Evolutionary conservation across 1,140 invertebrate species (phyloP), one percentile per base, ranked within the genome.

Genomic region (Anoplophora glabripennis): DNA sequence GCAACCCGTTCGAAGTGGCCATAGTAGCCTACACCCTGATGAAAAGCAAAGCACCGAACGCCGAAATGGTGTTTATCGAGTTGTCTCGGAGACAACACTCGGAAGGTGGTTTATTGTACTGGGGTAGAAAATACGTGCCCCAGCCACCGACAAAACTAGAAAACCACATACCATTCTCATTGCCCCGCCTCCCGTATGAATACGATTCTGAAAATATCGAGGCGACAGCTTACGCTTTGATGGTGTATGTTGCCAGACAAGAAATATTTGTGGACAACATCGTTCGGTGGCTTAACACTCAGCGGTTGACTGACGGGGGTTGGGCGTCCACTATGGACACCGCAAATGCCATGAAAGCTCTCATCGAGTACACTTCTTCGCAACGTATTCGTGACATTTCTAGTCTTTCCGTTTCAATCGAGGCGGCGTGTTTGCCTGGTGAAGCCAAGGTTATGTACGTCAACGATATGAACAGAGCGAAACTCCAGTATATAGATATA

Each of bases 281-380:
- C 70, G 93, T 97, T 17, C 87, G 89, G 69, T 98, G 95, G 95
- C 77, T 98, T 5, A 96, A 96, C 74, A 83, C 89, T 0, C 94
- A 97, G 72, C 81, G 95, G 46, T 80, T 96, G 0, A 88, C 88
- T n/a, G 90, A 96, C 68, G 91, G 91, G 36, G 95, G 94, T 0
- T 96, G 94, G 93, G 92, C 93, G 0, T 96, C 93, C 0, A 96
- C 94, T 4, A 77, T 89, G 81, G 93, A 96, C 72, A 93, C 93
- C 0, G 88, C 92, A 59, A 85, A 92, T 67, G 92, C 94, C 0
- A 79, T 95, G 75, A 92, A 93, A 70, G 92, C 94, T 0, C 74
- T 98, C 3, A 92, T 92, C 66, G 90, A 94, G 65, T 97, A 94
- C 74, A 94, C 94, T 0, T 86, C 89, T 21, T 84, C 88, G 42